These are phyloP conservation scores for Helicoverpa assulta DNA, from an alignment of 2,888 invertebrate genomes.

Conservation along the genomic window DNA sequence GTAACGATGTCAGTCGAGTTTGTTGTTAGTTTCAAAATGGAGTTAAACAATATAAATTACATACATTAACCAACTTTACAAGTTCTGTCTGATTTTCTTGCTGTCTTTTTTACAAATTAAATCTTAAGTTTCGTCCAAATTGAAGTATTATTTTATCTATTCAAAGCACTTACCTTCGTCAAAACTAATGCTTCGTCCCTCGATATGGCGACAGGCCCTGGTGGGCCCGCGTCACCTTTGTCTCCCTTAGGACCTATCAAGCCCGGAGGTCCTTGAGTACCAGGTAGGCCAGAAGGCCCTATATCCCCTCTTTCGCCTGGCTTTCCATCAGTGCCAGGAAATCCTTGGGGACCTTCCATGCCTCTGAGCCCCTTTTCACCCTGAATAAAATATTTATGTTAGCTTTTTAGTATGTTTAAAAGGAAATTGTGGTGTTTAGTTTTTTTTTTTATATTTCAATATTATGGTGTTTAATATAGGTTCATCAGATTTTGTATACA, in stretches of 20 bases:
- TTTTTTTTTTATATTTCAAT: background rate
- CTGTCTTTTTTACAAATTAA: too few species aligned
- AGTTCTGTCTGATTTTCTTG: too few species aligned
- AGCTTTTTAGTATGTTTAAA: constrained; percentile 1
- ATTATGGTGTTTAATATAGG: background rate
- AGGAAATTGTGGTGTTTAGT: background rate
- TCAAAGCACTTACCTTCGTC: constrained; percentile 81
- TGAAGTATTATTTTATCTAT: too few species aligned
- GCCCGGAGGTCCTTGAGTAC: constrained; percentile 92
- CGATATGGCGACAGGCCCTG: constrained; percentile 91
- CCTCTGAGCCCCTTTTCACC: constrained; percentile 93
- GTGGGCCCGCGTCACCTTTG: constrained; percentile 93
- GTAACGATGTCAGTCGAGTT: background rate
- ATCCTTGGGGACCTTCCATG: constrained; percentile 91
- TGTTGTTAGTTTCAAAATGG: too few species aligned
- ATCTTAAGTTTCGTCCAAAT: too few species aligned
- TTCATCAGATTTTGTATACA: background rate
- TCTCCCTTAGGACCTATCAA: constrained; percentile 92
- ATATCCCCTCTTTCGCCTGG: constrained; percentile 93
- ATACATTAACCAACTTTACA: too few species aligned
- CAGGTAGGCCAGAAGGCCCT: constrained; percentile 92
- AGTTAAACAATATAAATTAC: too few species aligned
- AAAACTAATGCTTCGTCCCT: constrained; percentile 91
- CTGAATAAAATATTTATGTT: constrained; percentile 63
- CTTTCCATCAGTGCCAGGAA: constrained; percentile 91